A percentile compares a stretch with the other conserved stretches of the same genome.
phyloP scores from a whole-genome alignment of 2,113 vertebrate genomes.

The Petrocephalus microphthalmus region DNA sequence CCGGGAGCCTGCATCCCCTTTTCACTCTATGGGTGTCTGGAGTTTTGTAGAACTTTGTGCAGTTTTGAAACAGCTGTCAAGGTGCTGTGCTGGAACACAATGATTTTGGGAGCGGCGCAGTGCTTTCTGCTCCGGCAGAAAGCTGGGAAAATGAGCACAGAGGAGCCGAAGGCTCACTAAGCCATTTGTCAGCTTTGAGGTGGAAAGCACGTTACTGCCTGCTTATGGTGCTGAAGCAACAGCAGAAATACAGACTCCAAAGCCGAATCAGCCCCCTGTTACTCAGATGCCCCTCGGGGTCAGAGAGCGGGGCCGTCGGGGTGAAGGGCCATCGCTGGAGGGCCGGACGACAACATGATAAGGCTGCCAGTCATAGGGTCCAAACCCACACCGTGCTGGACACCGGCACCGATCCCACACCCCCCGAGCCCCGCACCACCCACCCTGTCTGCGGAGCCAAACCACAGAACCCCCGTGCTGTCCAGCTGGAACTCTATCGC shows the following conservation, averaged over 20 bases:
- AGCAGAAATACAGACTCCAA: background rate
- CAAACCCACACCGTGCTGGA: background rate
- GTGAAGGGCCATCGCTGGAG: background rate
- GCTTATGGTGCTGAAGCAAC: background rate
- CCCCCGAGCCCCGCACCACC: background rate
- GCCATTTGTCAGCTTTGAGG: background rate
- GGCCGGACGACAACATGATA: background rate
- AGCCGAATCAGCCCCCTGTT: background rate
- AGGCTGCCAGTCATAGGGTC: background rate
- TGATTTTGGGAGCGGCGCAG: background rate
- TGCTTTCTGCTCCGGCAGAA: background rate
- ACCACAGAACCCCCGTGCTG: background rate
- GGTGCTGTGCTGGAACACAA: background rate
- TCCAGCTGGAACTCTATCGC: background rate
- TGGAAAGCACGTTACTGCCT: background rate
- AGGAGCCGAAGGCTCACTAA: background rate
- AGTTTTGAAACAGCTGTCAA: background rate
- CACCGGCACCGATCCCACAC: background rate
- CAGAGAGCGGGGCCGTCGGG: background rate
- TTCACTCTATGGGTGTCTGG: background rate
- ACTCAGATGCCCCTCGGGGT: background rate
- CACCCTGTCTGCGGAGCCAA: background rate
- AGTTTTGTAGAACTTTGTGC: background rate
- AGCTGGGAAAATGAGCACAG: background rate
- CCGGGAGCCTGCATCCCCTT: background rate